phyloP scores from a whole-genome alignment of 2,888 invertebrate genomes.

The Petrolisthes manimaculis region DNA sequence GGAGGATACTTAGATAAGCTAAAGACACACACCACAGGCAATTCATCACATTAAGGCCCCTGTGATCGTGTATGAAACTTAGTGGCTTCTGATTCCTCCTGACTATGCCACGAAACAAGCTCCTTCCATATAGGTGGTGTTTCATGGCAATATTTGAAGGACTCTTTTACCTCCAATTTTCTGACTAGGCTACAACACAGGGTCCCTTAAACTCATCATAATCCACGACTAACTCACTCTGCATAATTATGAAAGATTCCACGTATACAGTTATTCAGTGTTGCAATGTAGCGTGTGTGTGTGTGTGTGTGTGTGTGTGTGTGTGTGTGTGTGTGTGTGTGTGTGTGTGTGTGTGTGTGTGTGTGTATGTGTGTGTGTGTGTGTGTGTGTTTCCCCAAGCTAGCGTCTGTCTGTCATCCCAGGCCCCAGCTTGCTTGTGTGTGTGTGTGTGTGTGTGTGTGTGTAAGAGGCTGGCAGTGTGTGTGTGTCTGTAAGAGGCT shows the following conservation, averaged over 20 bases:
- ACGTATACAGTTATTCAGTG: not conserved
- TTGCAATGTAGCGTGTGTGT: not conserved
- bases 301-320: conserved; percentile 11
- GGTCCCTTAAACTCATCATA: too few species aligned
- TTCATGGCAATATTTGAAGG: too few species aligned
- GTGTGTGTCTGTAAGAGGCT: conserved; percentile 19
- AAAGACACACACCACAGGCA: too few species aligned
- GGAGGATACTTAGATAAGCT: too few species aligned
- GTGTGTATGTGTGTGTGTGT: not conserved
- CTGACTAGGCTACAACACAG: too few species aligned
- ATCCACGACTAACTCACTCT: too few species aligned
- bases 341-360: conserved; percentile 8
- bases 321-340: conserved; percentile 12
- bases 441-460: conserved; percentile 22
- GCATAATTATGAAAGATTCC: not conserved
- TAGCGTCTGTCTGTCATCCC: not conserved
- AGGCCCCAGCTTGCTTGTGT: not conserved
- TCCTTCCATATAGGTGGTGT: too few species aligned
- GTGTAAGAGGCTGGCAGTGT: conserved; percentile 21
- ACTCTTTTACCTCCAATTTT: too few species aligned
- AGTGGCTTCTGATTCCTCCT: too few species aligned
- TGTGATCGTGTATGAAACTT: too few species aligned
- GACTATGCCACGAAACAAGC: too few species aligned
- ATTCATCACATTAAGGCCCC: too few species aligned
- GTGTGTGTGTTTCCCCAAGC: not conserved